These are phyloP conservation scores for Hyles vespertilio DNA, from an alignment of 1,140 invertebrate genomes.

Conservation along the genomic window DNA sequence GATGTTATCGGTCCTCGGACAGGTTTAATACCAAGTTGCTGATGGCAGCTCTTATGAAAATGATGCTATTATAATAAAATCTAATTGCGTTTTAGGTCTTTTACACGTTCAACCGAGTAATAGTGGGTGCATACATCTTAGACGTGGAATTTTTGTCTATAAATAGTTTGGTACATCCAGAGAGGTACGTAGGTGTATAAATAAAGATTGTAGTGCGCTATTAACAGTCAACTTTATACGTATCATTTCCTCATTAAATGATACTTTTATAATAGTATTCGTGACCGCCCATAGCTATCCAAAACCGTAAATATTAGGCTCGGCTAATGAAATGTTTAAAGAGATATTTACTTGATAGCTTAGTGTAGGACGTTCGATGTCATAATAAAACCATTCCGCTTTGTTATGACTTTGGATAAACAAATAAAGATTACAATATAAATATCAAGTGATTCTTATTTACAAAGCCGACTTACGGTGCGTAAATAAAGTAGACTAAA, in stretches of 20 bases:
- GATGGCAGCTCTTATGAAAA: slow-evolving; percentile 38
- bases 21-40: slow-evolving; percentile 56
- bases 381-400: slow-evolving; percentile 44
- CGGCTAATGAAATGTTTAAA: slow-evolving; percentile 33
- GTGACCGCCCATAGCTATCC: slow-evolving; percentile 35
- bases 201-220: slow-evolving; percentile 17
- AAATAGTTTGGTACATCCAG: too few relatives aligned
- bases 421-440: slow-evolving; percentile 9
- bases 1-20: slow-evolving; percentile 59
- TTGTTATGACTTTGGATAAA: slow-evolving; percentile 8
- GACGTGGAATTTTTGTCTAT: too few relatives aligned
- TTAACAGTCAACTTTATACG: slow-evolving; percentile 16
- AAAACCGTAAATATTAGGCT: slow-evolving; percentile 32
- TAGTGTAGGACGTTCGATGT: slow-evolving; percentile 41
- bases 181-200: slow-evolving; percentile 11
- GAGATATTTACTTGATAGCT: slow-evolving; percentile 24
- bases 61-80: slow-evolving; percentile 17
- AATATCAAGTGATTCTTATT: too few relatives aligned
- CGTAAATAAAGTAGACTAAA: neutral
- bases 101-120: slow-evolving; percentile 11
- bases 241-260: slow-evolving; percentile 33
- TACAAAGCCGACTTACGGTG: too few relatives aligned
- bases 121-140: too few relatives aligned
- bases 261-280: slow-evolving; percentile 29
- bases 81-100: slow-evolving; percentile 16